A percentile compares a stretch with the other conserved stretches of the same genome.
Evolutionary conservation across 2,797 vertebrate genomes (phyloP).

Genomic region (Gymnoscopelus microlampas): DNA sequence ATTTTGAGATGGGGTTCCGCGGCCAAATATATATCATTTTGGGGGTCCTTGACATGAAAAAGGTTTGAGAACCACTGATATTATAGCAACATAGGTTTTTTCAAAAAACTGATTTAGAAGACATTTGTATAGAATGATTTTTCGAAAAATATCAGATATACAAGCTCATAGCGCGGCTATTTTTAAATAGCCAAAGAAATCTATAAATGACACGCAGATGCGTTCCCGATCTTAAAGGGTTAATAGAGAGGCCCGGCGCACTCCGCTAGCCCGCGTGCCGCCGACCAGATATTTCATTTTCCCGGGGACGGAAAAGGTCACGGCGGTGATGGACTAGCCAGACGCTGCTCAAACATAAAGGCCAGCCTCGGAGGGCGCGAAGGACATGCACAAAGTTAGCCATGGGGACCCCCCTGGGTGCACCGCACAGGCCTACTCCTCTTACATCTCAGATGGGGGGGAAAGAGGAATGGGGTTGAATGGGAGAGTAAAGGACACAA

Average conservation of each 20-base stretch:
- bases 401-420: conserved; percentile 40
- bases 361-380: conserved; percentile 51
- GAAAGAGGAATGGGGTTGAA: conserved; percentile 28
- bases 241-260: conserved; percentile 39
- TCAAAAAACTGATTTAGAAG: too few relatives aligned
- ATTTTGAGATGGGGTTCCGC: too few relatives aligned
- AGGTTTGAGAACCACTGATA: too few relatives aligned
- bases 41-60: too few relatives aligned
- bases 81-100: too few relatives aligned
- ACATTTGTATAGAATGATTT: too few relatives aligned
- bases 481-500: conserved; percentile 44
- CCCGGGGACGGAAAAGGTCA: conserved; percentile 73
- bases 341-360: conserved; percentile 65
- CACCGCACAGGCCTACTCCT: conserved; percentile 30
- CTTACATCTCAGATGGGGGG: conserved; percentile 41
- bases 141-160: too few relatives aligned
- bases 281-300: conserved; percentile 21
- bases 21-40: too few relatives aligned
- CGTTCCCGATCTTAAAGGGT: too few relatives aligned
- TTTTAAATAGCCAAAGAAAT: too few relatives aligned
- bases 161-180: too few relatives aligned
- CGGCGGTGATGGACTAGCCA: conserved; percentile 66
- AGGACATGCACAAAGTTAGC: conserved; percentile 66
- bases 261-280: conserved; percentile 34
- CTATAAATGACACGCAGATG: too few relatives aligned